Evolutionary conservation across 2,888 invertebrate genomes (phyloP), one percentile per base, ranked within the genome.

Genomic region (Hermodice carunculata): DNA sequence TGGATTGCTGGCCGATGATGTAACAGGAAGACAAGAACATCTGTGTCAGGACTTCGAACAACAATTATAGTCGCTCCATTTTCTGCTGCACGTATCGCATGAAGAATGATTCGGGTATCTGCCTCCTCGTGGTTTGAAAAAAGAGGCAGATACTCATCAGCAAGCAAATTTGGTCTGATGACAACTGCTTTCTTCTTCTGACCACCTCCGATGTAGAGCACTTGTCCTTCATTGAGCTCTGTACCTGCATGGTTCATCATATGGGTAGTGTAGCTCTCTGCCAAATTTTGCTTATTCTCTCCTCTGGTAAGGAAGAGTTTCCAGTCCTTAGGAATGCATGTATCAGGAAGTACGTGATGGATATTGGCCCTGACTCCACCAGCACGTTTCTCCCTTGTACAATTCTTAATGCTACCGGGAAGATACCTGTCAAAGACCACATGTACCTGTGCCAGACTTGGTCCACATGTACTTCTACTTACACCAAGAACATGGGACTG

Each of bases 71-170:
- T 11, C 4, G 43, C 57, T 29, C 57, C 57, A n/a, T 22, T n/a
- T 26, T 40, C 43, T 22, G 57, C 43, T 24, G 43, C 57, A 43
- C 17, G 17, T 4, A 5, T 4, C 17, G 42, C 40, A 42, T 56
- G 57, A 43, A 43, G 24, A 14, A 56, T 56, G 5, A 56, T 40
- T 26, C 57, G 5, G 6, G 57, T 43, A 42, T 56, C 57, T 11
- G 57, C 40, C 26, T 56, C 57, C 29, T 56, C 57, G 14, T 56
- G 8, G 26, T 56, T 22, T 24, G 57, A 11, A n/a, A 26, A 8
- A 6, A 56, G 26, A 4, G 5, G 8, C 28, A 4, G 3, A 8
- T 4, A n/a, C n/a, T n/a, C 26, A 22, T 4, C 8, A 8, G 31
- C 19, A 4, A 43, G 22, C 3, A 26, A 8, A 6, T 19, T 19